These are phyloP conservation scores for Carabus problematicus DNA, from an alignment of 2,888 invertebrate species.

Conservation along the genomic window DNA sequence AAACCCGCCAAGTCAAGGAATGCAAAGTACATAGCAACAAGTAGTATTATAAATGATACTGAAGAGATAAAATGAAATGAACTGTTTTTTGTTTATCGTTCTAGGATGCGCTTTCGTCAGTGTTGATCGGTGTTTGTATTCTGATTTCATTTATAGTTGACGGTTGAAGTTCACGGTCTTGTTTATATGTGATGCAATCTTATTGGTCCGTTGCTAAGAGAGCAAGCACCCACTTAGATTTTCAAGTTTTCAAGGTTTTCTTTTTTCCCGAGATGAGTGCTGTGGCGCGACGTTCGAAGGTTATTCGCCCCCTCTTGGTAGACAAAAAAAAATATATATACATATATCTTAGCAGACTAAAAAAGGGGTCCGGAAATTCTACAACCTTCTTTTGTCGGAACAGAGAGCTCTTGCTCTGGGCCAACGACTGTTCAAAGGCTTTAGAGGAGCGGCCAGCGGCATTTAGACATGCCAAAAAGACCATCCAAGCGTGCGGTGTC, in stretches of 20 bases:
- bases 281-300: constrained; percentile 9
- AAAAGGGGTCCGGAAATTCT: constrained; percentile 42
- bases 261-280: not conserved
- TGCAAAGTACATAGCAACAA: constrained; percentile 5
- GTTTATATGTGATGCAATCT: constrained; percentile 25
- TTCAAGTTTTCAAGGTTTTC: constrained; percentile 11
- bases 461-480: constrained; percentile 5
- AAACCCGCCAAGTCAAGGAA: not conserved
- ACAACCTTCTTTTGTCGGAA: constrained; percentile 40
- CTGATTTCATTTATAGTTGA: not conserved
- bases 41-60: not conserved
- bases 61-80: not conserved
- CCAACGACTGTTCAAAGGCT: not conserved
- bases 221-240: constrained; percentile 8
- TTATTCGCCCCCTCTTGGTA: constrained; percentile 34
- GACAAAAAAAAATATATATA: too few relatives aligned
- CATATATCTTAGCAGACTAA: constrained; percentile 8
- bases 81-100: too few relatives aligned
- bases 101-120: too few relatives aligned
- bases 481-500: constrained; percentile 10
- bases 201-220: constrained; percentile 29
- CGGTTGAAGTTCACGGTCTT: constrained; percentile 39
- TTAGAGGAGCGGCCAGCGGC: constrained; percentile 16
- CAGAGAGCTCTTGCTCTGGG: constrained; percentile 8
- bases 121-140: too few relatives aligned